Base-by-base conservation (phyloP, 2,888 invertebrate species). In the Ormyrus nitidulus region DNA sequence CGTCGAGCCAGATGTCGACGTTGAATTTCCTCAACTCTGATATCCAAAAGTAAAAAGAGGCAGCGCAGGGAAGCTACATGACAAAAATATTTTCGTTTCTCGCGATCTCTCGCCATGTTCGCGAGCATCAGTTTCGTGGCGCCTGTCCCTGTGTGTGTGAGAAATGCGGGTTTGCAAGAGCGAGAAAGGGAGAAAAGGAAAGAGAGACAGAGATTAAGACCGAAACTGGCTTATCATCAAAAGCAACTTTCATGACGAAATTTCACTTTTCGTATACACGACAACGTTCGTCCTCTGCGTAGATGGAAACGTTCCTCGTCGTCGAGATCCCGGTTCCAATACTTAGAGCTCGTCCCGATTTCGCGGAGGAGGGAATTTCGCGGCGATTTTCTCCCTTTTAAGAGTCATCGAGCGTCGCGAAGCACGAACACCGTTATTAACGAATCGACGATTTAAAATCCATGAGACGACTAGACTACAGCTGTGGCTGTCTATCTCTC, bases 201-300 rank as follows among this genome's bases (percentile, higher is more conserved):
- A 53, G 34, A 62, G 6, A 44, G 46, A 44, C 53, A 72, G 49
- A 64, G 70, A 79, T 68, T 64, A 58, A 54, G 53, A 71, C 65
- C 70, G 70, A 77, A 74, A 81, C 73, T 70, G 74, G 70, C 77
- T 81, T 81, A 81, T 81, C 73, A 77, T 72, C 66, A 68, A 76
- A 69, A 51, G n/a, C 65, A 58, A 75, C 73, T 79, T 79, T 75
- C 74, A 75, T 79, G 74, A 70, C 51, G 74, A 75, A 75, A 79
- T 79, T 79, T 79, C 79, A 75, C 69, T 79, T 79, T 79, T 75
- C 70, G 65, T 53, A 46, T 59, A 34, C 4, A 34, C 34, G 34
- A 34, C 4, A 34, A 34, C 34, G 3, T 34, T 4, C 34, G 58
- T 71, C 13, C 51, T n/a, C 48, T 51, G 64, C 59, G 49, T 54